Percentiles rank a stretch among this genome's conserved stretches.
Evolutionary conservation across 35 echinoderm and acorn worm genomes (phyloP).

Genomic region (Heliocidaris erythrogramma): DNA sequence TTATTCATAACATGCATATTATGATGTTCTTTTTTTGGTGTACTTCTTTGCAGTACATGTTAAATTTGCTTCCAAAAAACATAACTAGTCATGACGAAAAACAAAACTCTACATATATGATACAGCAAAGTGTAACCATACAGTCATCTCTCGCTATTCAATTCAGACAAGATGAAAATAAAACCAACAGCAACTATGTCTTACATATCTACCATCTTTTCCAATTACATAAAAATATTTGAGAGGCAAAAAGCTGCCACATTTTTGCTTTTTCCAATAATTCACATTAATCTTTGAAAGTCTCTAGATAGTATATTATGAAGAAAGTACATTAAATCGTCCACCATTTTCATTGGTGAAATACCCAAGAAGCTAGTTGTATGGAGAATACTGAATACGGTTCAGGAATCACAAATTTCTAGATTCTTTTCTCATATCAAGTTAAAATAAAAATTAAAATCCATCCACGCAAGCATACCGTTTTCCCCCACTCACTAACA

Average conservation of each 20-base stretch:
- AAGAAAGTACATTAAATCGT: conserved; percentile 6
- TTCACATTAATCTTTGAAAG: background rate
- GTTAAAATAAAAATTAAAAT: background rate
- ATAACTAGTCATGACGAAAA: conserved; percentile 35
- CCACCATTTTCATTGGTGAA: conserved; percentile 16
- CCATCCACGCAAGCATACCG: background rate
- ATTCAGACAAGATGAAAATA: background rate
- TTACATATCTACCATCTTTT: background rate
- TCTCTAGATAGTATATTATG: background rate
- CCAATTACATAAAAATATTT: conserved; percentile 23
- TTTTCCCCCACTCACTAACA: background rate
- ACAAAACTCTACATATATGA: background rate
- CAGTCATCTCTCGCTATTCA: background rate
- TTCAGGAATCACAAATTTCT: background rate
- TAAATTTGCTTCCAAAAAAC: conserved; percentile 31
- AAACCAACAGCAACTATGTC: background rate
- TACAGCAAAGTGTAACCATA: conserved; percentile 5
- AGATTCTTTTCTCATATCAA: conserved; percentile 1
- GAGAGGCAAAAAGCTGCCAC: background rate
- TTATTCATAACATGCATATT: conserved; percentile 44
- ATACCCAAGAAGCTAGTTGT: background rate
- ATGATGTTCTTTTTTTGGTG: conserved; percentile 10
- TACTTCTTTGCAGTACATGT: conserved; percentile 18
- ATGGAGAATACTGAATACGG: conserved; percentile 27
- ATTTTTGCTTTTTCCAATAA: background rate